Percentiles rank a stretch among this genome's conserved stretches.
phyloP scores from a whole-genome alignment of 2,797 vertebrate species.

The Babyrousa celebensis region DNA sequence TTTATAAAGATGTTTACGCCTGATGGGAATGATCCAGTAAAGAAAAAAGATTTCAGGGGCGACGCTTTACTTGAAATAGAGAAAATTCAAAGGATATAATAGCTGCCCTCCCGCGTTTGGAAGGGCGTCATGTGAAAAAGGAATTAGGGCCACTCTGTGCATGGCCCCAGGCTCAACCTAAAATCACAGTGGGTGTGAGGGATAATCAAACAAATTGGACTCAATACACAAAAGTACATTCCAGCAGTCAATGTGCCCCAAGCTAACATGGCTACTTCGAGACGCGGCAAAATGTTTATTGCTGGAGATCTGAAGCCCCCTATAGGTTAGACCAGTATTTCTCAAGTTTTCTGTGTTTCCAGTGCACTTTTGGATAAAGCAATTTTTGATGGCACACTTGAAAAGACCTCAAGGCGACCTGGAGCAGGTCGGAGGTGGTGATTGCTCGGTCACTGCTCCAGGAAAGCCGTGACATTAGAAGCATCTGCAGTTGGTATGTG shows the following conservation, averaged over 20 bases:
- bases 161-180: not conserved
- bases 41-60: not conserved
- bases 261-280: not conserved
- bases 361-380: not conserved
- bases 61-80: conserved; percentile 28
- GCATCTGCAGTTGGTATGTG: not conserved
- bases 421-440: not conserved
- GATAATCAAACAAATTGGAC: not conserved
- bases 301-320: not conserved
- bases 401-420: not conserved
- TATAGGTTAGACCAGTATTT: not conserved
- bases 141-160: not conserved
- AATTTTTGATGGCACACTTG: not conserved
- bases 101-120: not conserved
- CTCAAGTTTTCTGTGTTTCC: not conserved
- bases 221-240: not conserved
- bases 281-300: not conserved
- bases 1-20: conserved; percentile 69
- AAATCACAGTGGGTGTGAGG: not conserved
- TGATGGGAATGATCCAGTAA: not conserved
- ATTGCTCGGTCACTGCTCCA: not conserved
- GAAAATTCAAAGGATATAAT: not conserved
- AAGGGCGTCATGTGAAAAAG: not conserved
- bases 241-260: not conserved
- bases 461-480: not conserved